Evolutionary conservation across 1,140 invertebrate species (phyloP).

Genomic region (Telenomus remus): DNA sequence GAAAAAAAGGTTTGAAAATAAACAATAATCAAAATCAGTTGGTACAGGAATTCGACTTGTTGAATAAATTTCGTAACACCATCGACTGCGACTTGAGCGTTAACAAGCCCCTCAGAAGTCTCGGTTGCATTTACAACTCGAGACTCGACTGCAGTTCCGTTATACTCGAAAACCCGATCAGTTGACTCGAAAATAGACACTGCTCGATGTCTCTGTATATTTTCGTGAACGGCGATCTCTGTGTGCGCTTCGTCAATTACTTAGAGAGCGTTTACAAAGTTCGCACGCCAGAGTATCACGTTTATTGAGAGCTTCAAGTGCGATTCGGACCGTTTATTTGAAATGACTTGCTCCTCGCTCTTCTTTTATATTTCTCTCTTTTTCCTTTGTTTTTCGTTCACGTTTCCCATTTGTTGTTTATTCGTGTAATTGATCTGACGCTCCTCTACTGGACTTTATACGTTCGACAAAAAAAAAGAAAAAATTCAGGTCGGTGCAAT

Average conservation of each 20-base stretch:
- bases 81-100: too few species aligned
- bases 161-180: conserved; percentile 27
- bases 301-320: conserved; percentile 20
- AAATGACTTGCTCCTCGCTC: conserved; percentile 1
- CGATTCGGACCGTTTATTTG: conserved; percentile 30
- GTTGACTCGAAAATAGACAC: conserved; percentile 51
- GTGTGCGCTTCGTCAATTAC: conserved; percentile 36
- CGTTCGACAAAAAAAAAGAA: conserved; percentile 8
- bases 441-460: conserved; percentile 1
- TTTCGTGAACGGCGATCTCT: conserved; percentile 39
- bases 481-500: conserved; percentile 16
- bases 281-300: conserved; percentile 19
- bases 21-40: too few species aligned
- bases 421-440: conserved; percentile 29
- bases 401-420: conserved; percentile 13
- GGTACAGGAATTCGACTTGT: too few species aligned
- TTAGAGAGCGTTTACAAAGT: conserved; percentile 35
- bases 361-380: too few species aligned
- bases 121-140: conserved; percentile 2
- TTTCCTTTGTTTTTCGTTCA: background rate
- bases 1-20: too few species aligned
- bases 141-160: conserved; percentile 37
- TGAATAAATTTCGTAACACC: too few species aligned
- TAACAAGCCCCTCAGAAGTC: too few species aligned
- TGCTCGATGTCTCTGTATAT: conserved; percentile 46